Base-by-base conservation (phyloP, 2,888 invertebrate genomes). In the Ochropacha duplaris region DNA sequence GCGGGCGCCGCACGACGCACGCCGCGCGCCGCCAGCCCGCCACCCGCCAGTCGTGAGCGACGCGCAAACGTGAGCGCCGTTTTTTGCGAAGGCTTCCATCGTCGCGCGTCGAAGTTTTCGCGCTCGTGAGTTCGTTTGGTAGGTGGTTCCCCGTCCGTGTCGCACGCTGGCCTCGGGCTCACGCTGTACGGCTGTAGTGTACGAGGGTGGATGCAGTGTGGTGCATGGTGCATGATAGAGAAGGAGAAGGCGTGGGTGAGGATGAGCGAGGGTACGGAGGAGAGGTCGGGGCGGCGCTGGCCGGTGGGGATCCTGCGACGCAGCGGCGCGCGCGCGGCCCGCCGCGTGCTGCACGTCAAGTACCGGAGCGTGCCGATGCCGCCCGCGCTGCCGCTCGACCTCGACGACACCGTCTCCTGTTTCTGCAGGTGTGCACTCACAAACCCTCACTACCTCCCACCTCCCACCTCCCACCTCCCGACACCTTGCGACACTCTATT, bases 401-500 rank as follows among this genome's bases (percentile, higher is more conserved):
- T 95, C 72, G 96, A 96, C 83, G 94, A 95, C 70, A 96, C 96
- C 61, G 96, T 96, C 84, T 95, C 95, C 76, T 96, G 96, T 85
- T 96, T 96, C 90, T 96, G 96, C 95, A 96, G 96, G 96, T 96
- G 92, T 90, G 80, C 72, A 54, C 57, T 54, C n/a, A n/a, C n/a
- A n/a, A n/a, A n/a, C 56, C 51, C 14, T 11, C 36, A 36, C 24
- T 24, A 31, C 31, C 2, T 31, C 19, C 8, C 19, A 19, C 44
- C 8, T 9, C 44, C 8, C 4, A 16, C 39, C 14, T 4, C 3
- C 14, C 34, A 14, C 34, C n/a, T n/a, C n/a, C n/a, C n/a, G n/a
- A n/a, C n/a, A n/a, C n/a, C n/a, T n/a, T n/a, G n/a, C n/a, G n/a
- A n/a, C n/a, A n/a, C n/a, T n/a, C n/a, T n/a, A n/a, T n/a, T n/a